These are phyloP conservation scores for Heteropelma amictum DNA, from an alignment of 2,888 invertebrate species.

Conservation along the genomic window DNA sequence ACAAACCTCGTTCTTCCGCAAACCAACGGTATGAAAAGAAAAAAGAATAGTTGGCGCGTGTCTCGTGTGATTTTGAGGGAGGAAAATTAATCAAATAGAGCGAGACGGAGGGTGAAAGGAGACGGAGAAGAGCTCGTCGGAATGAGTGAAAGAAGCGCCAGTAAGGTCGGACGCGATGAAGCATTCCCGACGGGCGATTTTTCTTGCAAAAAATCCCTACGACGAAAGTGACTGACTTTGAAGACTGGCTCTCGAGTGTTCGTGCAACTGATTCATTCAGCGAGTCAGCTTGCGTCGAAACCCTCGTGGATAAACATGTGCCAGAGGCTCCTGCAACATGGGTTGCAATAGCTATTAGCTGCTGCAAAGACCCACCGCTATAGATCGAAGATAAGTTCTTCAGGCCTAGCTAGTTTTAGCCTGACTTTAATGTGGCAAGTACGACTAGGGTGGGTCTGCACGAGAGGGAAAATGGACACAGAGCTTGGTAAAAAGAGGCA, in stretches of 20 bases:
- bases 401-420: not conserved
- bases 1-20: no score
- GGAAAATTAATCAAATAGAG: not conserved
- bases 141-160: slow-evolving; percentile 62
- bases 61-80: no score
- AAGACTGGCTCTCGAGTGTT: not conserved
- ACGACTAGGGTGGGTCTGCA: not conserved
- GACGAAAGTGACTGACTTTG: slow-evolving; percentile 15
- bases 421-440: not conserved
- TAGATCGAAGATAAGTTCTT: slow-evolving; percentile 15
- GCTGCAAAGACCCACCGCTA: not conserved
- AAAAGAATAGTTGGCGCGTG: no score
- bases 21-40: no score
- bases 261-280: not conserved
- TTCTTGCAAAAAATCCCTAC: slow-evolving; percentile 1
- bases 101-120: not conserved
- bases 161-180: slow-evolving; percentile 63
- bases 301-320: not conserved
- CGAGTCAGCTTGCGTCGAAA: not conserved
- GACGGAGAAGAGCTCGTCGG: slow-evolving; percentile 16
- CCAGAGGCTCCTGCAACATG: not conserved
- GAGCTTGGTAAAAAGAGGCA: not conserved
- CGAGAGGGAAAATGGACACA: not conserved
- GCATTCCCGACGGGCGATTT: slow-evolving; percentile 26
- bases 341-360: not conserved